Conservation (phyloP, 1,140 invertebrate species). For the Ganaspis sp. region DNA sequence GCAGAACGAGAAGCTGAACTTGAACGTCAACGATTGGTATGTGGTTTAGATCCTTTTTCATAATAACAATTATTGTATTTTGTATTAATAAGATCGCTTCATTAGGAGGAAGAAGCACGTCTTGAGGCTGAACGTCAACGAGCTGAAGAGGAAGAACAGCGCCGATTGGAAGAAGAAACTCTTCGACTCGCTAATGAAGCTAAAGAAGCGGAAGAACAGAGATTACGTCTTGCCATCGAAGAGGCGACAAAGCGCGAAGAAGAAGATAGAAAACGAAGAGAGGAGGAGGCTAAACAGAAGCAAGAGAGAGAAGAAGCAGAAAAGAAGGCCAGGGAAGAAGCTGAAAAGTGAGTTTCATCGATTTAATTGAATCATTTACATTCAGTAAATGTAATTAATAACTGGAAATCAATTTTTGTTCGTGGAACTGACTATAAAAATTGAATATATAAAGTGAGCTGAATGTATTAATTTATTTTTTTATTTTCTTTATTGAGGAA, state of each 20-base stretch:
- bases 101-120: constrained; percentile 82
- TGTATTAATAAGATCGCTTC: not conserved
- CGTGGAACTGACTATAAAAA: too few species aligned
- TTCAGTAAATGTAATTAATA: not conserved
- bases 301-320: constrained; percentile 87
- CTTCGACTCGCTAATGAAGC: constrained; percentile 83
- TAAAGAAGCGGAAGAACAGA: constrained; percentile 83
- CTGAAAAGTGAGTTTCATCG: constrained; percentile 77
- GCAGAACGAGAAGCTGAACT: constrained; percentile 90
- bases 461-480: too few species aligned
- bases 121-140: constrained; percentile 84
- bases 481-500: too few species aligned
- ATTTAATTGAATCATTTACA: not conserved
- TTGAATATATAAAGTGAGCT: too few species aligned
- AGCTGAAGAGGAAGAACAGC: constrained; percentile 89
- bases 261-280: constrained; percentile 80
- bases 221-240: constrained; percentile 84
- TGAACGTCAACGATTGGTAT: constrained; percentile 83
- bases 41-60: constrained; percentile 43
- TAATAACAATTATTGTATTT: not conserved
- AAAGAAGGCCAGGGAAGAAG: constrained; percentile 85
- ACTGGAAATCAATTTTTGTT: too few species aligned
- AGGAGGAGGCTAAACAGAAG: constrained; percentile 83
- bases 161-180: constrained; percentile 86
- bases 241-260: constrained; percentile 80